Base-by-base conservation (phyloP, 2,797 vertebrate species). In the Ispidina lecontei region DNA sequence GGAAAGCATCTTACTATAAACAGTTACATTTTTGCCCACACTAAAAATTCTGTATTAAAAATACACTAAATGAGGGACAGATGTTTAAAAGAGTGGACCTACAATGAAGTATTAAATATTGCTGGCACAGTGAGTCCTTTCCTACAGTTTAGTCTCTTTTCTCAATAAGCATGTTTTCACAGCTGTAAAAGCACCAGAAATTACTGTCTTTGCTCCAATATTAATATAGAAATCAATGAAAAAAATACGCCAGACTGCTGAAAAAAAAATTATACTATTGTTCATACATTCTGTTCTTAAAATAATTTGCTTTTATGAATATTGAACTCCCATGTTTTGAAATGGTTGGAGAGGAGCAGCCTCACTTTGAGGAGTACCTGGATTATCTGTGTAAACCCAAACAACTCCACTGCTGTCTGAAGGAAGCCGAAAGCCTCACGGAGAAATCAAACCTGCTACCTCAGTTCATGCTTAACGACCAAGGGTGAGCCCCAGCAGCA, bases 21-120 rank as follows among this genome's bases (percentile, higher is more conserved):
- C 90, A 95, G 87, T 89, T 91, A 91, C 70, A 96, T 96, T 94
- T 96, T 84, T 93, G 84, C 86, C 84, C 84, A 87, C 70, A 75
- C 90, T 95, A 96, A 95, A 94, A 96, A 87, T 81, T 88, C 89
- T 90, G 62, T 64, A 93, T 95, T 97, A 96, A 97, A 97, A 96
- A 96, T 93, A 93, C 3, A 93, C 70, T 93, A 97, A 98, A 98
- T 97, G 94, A 97, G 84, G 95, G 95, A 95, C 97, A 98, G 97
- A 97, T 98, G 97, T 97, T 96, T 95, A 90, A 96, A 97, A 95
- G 49, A 90, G 43, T 54, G 29, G 73, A 91, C 95, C 94, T 92
- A 97, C 96, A 97, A 97, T 97, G 96, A 97, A 96, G 95, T 91
- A 97, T 96, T 97, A 98, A 98, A 98, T 96, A 96, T 90, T 96